Evolutionary conservation across 2,797 vertebrate species (phyloP), one percentile per base, ranked within the genome.

Genomic region (Eulemur mongoz): DNA sequence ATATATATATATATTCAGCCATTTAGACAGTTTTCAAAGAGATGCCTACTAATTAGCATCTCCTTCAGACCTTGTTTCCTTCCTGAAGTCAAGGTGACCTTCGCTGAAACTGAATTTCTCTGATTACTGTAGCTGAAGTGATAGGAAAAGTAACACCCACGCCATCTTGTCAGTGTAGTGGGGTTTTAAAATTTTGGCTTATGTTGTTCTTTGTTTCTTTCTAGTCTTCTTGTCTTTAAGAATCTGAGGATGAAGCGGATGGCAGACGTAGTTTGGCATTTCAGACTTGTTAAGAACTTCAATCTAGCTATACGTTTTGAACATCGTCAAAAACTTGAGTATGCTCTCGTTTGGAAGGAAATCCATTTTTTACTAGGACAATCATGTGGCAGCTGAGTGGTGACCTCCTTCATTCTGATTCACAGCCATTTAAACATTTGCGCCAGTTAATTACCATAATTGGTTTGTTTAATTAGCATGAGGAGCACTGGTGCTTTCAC

Each of bases 41-140:
- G 96, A 98, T 98, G 98, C 96, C 98, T 98, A 98, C 98, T 89
- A 98, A 99, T 98, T 99, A 99, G 98, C 98, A 98, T 94, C 94
- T 98, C 90, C 93, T 93, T 93, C 97, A 93, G 97, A 97, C 96
- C 95, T 98, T 98, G 70, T 89, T 97, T 97, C n/a, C 14, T 91
- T 98, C 95, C 95, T 92, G 69, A 94, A 98, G 95, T 96, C 97
- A 98, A 97, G 94, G 93, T 98, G 98, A 98, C 96, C 96, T 97
- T 97, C 80, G 14, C n/a, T 76, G 89, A 96, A 90, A 87, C 69
- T 17, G 82, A 94, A 96, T 95, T 96, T 97, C 23, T 94, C 65
- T 89, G 91, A 94, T 92, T 89, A 93, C n/a, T 40, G 9, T 1
- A 76, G 48, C 3, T 59, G 59, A 89, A 97, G 5, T 7, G 10